Evolutionary conservation across 2,113 vertebrate genomes (phyloP).

Genomic region (Colaptes auratus): DNA sequence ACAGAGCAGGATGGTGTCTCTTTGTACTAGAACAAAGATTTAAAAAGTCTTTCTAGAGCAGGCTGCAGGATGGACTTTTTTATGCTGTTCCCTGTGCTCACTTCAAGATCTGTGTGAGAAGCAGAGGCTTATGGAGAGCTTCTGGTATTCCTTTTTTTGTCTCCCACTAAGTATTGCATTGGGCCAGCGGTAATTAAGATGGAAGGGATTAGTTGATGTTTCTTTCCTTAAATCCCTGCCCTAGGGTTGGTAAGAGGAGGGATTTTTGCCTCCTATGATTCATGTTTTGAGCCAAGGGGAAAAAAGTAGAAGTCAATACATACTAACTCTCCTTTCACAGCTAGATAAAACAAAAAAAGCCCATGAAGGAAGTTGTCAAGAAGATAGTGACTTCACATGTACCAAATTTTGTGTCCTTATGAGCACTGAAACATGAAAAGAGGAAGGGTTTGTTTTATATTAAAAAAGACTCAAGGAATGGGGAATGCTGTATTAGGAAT

Average conservation of each 20-base stretch:
- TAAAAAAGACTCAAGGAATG: no score
- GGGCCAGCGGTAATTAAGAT: not conserved
- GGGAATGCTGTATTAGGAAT: not conserved
- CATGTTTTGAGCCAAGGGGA: not conserved
- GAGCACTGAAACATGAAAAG: not conserved
- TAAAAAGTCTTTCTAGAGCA: not conserved
- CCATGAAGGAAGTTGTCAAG: not conserved
- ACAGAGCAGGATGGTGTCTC: not conserved
- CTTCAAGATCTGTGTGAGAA: not conserved
- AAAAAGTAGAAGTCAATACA: not conserved
- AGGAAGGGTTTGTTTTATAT: not conserved
- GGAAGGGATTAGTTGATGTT: not conserved
- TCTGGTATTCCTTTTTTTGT: not conserved
- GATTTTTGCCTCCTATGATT: conserved; percentile 11
- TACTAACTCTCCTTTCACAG: not conserved
- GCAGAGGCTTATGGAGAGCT: not conserved
- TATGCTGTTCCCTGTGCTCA: not conserved
- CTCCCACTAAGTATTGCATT: not conserved
- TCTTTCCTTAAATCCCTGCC: conserved; percentile 7
- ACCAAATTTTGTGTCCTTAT: not conserved
- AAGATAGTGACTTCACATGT: not conserved
- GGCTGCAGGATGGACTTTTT: not conserved
- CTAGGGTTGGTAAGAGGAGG: not conserved
- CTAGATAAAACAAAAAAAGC: not conserved
- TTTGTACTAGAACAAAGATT: not conserved